Percentiles rank a stretch among this genome's conserved stretches.
These are phyloP conservation scores for Drosophila imparisetae DNA, from an alignment of 2,888 invertebrate genomes.

Conservation along the genomic window DNA sequence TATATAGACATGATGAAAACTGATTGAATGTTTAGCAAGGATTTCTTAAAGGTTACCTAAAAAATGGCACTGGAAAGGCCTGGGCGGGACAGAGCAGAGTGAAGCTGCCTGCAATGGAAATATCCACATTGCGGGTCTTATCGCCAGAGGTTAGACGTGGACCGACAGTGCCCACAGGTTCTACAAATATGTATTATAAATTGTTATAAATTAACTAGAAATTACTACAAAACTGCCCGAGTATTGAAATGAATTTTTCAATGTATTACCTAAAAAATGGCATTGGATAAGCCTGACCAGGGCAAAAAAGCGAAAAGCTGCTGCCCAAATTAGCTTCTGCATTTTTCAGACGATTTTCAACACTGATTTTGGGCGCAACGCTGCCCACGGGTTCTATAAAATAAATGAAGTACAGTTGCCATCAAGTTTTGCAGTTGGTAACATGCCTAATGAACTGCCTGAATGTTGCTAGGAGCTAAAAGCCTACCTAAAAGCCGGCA, in stretches of 20 bases:
- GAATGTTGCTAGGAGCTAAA: slow-evolving; percentile 40
- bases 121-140: slow-evolving; percentile 83
- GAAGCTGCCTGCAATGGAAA: slow-evolving; percentile 53
- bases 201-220: not conserved
- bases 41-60: slow-evolving; percentile 86
- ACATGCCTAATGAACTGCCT: slow-evolving; percentile 31
- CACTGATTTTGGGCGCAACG: slow-evolving; percentile 85
- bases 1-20: slow-evolving; percentile 16
- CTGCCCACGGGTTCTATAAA: slow-evolving; percentile 86
- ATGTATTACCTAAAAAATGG: slow-evolving; percentile 88
- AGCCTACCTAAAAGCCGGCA: slow-evolving; percentile 89
- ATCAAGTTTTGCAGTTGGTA: not conserved
- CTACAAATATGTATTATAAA: slow-evolving; percentile 35
- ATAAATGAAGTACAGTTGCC: not conserved
- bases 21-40: slow-evolving; percentile 34
- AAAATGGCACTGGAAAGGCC: slow-evolving; percentile 88
- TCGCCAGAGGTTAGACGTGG: slow-evolving; percentile 90
- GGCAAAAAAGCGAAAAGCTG: slow-evolving; percentile 89
- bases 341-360: slow-evolving; percentile 87
- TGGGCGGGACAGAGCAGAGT: slow-evolving; percentile 88
- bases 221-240: slow-evolving; percentile 48
- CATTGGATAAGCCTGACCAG: slow-evolving; percentile 90
- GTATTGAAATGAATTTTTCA: not conserved
- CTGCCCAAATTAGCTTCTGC: slow-evolving; percentile 82
- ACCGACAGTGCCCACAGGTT: slow-evolving; percentile 83